Base-by-base conservation (phyloP, 2,888 invertebrate genomes). In the Exephanes ischioxanthus region DNA sequence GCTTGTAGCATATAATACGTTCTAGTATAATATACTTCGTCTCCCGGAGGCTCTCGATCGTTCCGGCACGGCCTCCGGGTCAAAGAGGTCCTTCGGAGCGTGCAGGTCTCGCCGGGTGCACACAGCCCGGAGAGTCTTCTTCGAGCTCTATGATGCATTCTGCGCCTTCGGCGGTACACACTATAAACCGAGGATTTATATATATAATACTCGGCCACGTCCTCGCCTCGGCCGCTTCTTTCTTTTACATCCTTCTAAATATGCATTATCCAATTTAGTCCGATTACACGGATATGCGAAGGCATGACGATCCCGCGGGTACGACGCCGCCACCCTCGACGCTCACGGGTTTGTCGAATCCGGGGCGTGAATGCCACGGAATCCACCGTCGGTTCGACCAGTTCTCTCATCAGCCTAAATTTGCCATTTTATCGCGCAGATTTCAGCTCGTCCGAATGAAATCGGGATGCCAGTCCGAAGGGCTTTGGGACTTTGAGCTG, bases 261-360 rank as follows among this genome's bases (percentile, higher is more conserved):
- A 89, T 89, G 89, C 90, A 90, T 92, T 91, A 90, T 90, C 90
- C 91, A 92, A 92, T 92, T 92, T 91, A 89, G 89, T 89, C 90
- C 91, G 90, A 92, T 92, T 92, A 92, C 92, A 92, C 92, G 91
- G 90, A 76, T 87, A 85, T 86, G 87, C 85, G 41, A 85, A 72
- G 73, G 80, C 83, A 84, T 81, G 84, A 85, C 83, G 79, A 80
- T 85, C 71, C 75, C 86, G 84, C 85, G 87, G 85, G 86, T 79
- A 72, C 85, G 37, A 41, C 30, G 22, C 75, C 75, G 71, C 75
- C 66, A 83, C 75, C 72, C 66, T 75, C 71, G 75, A 82, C 70
- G 53, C 33, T 67, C 67, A 45, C 53, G 79, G 48, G 63, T 67
- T 79, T 79, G 61, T 61, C 30, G 33, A 37, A 70, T 45, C 26